Evolutionary conservation across 2,797 vertebrate genomes (phyloP).

Genomic region (Sarcoramphus papa): DNA sequence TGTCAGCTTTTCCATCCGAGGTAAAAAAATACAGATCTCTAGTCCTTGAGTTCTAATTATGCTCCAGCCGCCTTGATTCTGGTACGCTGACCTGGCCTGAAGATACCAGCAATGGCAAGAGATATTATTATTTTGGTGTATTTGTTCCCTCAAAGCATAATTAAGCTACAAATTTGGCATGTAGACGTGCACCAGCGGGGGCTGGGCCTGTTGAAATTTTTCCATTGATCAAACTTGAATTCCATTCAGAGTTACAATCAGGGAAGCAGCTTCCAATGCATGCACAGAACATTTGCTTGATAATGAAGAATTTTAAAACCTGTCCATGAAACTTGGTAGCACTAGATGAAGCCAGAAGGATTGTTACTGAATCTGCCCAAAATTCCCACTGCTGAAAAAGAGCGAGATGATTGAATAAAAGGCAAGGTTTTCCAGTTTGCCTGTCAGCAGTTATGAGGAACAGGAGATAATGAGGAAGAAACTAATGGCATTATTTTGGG

Average conservation of each 20-base stretch:
- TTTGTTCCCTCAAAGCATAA: neutral
- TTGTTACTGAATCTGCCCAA: neutral
- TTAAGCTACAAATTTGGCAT: neutral
- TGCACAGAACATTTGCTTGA: neutral
- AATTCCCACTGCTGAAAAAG: neutral
- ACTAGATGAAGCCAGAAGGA: neutral
- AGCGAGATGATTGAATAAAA: neutral
- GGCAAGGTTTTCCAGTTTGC: neutral
- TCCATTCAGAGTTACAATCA: neutral
- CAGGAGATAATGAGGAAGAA: slow-evolving; percentile 6
- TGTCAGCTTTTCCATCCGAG: neutral
- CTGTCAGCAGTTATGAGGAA: neutral
- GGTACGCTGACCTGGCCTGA: neutral
- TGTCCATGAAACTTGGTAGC: neutral
- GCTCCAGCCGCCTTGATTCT: neutral
- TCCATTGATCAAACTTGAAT: neutral
- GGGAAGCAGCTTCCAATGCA: neutral
- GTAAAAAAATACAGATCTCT: neutral
- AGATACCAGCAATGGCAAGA: neutral
- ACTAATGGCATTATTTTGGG: neutral
- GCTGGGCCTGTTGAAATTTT: neutral
- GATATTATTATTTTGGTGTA: neutral
- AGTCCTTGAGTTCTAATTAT: neutral
- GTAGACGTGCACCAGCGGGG: neutral
- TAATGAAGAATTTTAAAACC: neutral